Evolutionary conservation across 2,113 vertebrate species (phyloP).

Genomic region (Zosterops borbonicus): DNA sequence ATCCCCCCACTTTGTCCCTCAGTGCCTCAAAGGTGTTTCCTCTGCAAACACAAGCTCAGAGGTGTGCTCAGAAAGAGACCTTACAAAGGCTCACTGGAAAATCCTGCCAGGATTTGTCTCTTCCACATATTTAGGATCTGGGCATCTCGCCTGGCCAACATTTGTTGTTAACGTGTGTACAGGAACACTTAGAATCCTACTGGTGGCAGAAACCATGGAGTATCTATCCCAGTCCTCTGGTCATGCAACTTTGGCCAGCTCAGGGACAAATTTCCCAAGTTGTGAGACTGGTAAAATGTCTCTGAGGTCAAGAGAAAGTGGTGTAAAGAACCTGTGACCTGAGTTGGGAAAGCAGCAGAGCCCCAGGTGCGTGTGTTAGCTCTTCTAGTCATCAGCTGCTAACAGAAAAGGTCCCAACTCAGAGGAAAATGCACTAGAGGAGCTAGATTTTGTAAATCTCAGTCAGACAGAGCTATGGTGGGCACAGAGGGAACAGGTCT

Average conservation of each 20-base stretch:
- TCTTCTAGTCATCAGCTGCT: neutral
- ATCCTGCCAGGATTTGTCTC: neutral
- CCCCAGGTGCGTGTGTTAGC: neutral
- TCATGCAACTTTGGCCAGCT: neutral
- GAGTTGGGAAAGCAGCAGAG: neutral
- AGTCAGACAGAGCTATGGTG: neutral
- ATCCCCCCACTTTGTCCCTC: neutral
- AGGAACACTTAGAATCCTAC: neutral
- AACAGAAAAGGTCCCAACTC: neutral
- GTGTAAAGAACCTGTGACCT: neutral
- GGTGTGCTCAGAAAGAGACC: neutral
- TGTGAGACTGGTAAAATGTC: neutral
- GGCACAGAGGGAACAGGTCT: neutral
- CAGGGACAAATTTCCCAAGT: neutral
- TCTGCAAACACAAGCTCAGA: rapidly evolving
- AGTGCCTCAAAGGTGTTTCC: neutral
- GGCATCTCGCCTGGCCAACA: neutral
- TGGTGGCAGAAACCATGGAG: neutral
- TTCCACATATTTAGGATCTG: neutral
- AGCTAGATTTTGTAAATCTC: neutral
- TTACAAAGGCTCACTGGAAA: neutral
- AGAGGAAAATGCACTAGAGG: neutral
- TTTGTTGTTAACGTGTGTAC: neutral
- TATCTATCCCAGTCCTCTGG: neutral
- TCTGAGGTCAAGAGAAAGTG: neutral